A percentile compares a stretch with the other conserved stretches of the same genome.
phyloP scores from a whole-genome alignment of 2,113 vertebrate genomes.

The Burhinus bistriatus region DNA sequence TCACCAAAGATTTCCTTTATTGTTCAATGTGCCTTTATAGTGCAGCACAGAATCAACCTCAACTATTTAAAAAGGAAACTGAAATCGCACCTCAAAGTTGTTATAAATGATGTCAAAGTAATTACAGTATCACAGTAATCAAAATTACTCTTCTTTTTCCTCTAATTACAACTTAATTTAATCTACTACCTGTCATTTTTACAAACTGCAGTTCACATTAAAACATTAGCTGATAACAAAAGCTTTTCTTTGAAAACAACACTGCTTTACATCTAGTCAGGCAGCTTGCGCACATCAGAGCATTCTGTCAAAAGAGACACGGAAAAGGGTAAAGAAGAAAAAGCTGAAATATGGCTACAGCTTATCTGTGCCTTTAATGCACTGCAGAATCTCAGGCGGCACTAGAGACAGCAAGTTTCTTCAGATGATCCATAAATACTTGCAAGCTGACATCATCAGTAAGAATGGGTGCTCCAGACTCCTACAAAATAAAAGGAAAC shows the following conservation, averaged over 20 bases:
- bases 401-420: constrained; percentile 96
- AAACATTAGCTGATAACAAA: constrained; percentile 12
- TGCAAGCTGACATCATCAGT: constrained; percentile 97
- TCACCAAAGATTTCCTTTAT: constrained; percentile 47
- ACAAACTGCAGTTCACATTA: constrained; percentile 30
- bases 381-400: constrained; percentile 80
- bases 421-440: constrained; percentile 98
- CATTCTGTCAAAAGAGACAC: neutral
- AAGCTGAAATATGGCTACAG: constrained; percentile 42
- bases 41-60: constrained; percentile 40
- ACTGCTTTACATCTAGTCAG: constrained; percentile 49
- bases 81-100: constrained; percentile 32
- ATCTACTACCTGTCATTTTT: constrained; percentile 40
- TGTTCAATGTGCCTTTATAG: constrained; percentile 16
- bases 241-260: constrained; percentile 37
- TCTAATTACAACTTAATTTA: constrained; percentile 54
- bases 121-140: constrained; percentile 55
- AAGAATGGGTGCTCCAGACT: constrained; percentile 96
- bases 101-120: constrained; percentile 37
- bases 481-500: constrained; percentile 70
- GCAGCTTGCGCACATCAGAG: constrained; percentile 61
- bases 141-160: constrained; percentile 53
- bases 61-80: constrained; percentile 44
- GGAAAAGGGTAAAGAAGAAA: constrained; percentile 31
- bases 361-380: constrained; percentile 1